phyloP scores from a whole-genome alignment of 2,797 vertebrate genomes.

The Poeciliopsis gracilis region DNA sequence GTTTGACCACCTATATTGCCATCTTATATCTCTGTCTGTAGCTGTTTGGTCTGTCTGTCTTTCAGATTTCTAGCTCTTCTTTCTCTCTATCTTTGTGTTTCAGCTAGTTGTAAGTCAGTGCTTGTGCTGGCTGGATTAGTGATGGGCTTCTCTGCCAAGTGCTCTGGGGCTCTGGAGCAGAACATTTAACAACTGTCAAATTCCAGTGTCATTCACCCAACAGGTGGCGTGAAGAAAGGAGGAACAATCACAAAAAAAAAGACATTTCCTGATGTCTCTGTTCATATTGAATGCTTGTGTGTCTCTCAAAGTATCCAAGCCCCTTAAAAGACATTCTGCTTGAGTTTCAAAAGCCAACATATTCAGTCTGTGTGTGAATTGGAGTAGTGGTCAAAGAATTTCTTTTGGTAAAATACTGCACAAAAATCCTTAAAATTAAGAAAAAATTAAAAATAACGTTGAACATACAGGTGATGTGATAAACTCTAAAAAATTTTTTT shows the following conservation, averaged over 20 bases:
- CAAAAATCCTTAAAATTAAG: background rate
- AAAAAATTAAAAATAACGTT: background rate
- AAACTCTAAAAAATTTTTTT: background rate
- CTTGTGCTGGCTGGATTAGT: slow-evolving; percentile 66
- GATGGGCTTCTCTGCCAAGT: slow-evolving; percentile 56
- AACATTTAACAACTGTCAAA: slow-evolving; percentile 65
- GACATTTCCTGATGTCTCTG: slow-evolving; percentile 40
- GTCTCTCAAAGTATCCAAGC: slow-evolving; percentile 15
- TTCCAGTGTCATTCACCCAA: slow-evolving; percentile 53
- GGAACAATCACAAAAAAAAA: slow-evolving; percentile 28
- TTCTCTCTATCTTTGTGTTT: slow-evolving; percentile 34
- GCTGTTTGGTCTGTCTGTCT: slow-evolving; percentile 42
- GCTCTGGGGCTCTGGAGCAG: slow-evolving; percentile 53
- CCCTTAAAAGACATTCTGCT: slow-evolving; percentile 15
- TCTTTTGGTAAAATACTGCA: background rate
- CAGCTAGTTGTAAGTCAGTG: slow-evolving; percentile 59
- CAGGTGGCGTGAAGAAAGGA: slow-evolving; percentile 48
- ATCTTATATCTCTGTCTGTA: slow-evolving; percentile 12
- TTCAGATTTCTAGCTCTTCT: slow-evolving; percentile 45
- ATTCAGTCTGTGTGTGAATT: slow-evolving; percentile 26
- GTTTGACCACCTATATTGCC: slow-evolving; percentile 33
- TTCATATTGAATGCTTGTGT: slow-evolving; percentile 20
- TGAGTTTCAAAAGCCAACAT: slow-evolving; percentile 6
- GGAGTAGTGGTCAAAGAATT: background rate
- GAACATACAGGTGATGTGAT: background rate